Evolutionary conservation across 2,888 invertebrate species (phyloP), one percentile per base, ranked within the genome.

Genomic region (Xanthia togata): DNA sequence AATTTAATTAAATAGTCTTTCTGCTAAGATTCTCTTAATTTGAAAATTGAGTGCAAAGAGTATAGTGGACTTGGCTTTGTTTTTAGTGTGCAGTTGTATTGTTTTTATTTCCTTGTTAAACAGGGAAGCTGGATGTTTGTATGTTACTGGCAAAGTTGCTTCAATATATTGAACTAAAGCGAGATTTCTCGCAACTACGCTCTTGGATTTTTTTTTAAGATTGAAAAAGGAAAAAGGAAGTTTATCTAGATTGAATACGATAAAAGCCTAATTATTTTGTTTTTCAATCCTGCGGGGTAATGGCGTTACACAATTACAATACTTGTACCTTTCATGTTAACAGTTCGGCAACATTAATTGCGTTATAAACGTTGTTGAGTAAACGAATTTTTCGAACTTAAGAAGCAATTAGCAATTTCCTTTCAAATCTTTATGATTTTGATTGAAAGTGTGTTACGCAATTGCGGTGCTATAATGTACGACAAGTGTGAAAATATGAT

Each of bases 1-100:
- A 76, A 72, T 80, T 84, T 78, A 80, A 76, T 85, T 75, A 74
- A 73, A 71, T 47, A 69, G 38, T 68, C 23, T 63, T 60, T 69
- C 23, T 41, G 53, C n/a, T 72, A 69, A 57, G 69, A 60, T 76
- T 50, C 11, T 65, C 57, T 63, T 77, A 50, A 57, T 71, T 73
- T 17, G 41, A 65, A 73, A 73, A 77, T 83, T 68, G 41, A 75
- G 53, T 71, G 47, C 68, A 53, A 68, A 55, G 44, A 41, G n/a
- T 14, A 53, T 79, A 63, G 50, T 62, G 1, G 8, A 62, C 3
- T 53, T 67, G 38, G 41, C 53, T 67, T 57, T 59, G 26, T 70
- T 60, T 67, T 57, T 44, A 47, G n/a, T 70, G 12, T 64, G 26
- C 44, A 63, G 14, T 71, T 47, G n/a, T 4, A 41, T 38, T 72